phyloP scores from a whole-genome alignment of 2,888 invertebrate species.

The Aproaerema taeniolella region DNA sequence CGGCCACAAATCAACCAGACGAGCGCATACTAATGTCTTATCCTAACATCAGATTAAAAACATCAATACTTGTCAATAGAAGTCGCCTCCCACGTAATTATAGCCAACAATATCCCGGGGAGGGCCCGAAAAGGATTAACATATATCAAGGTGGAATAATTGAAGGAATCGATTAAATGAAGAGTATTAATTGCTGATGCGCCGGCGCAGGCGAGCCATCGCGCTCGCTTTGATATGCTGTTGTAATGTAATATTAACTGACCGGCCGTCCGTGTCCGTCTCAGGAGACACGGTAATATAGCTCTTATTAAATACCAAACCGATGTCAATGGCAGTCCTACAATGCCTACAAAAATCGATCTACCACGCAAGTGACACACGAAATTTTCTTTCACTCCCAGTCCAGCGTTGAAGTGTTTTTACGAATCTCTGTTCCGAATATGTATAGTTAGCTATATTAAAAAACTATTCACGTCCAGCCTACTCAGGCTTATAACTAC shows the following conservation, averaged over 20 bases:
- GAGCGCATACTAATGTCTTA: constrained; percentile 72
- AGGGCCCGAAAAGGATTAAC: constrained; percentile 68
- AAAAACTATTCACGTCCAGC: too few species aligned
- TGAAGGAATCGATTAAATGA: constrained; percentile 77
- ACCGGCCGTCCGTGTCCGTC: constrained; percentile 20
- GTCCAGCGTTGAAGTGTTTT: too few species aligned
- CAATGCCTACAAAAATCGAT: too few species aligned
- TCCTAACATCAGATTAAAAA: constrained; percentile 77
- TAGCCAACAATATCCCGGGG: constrained; percentile 72
- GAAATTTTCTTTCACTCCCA: too few species aligned
- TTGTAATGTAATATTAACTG: constrained; percentile 39
- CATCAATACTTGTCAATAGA: constrained; percentile 77
- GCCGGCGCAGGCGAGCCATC: constrained; percentile 55
- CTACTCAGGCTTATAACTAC: too few species aligned
- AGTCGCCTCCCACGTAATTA: constrained; percentile 76
- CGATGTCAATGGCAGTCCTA: too few species aligned
- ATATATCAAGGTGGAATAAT: constrained; percentile 74
- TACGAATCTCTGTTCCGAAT: too few species aligned
- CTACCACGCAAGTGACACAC: too few species aligned
- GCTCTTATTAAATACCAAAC: constrained; percentile 6
- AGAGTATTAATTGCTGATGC: constrained; percentile 75
- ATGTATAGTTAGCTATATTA: too few species aligned
- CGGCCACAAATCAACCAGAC: constrained; percentile 70
- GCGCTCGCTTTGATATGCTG: constrained; percentile 39
- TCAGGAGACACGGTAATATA: constrained; percentile 1